phyloP scores from a whole-genome alignment of 2,113 vertebrate genomes.

The Channa maculata region DNA sequence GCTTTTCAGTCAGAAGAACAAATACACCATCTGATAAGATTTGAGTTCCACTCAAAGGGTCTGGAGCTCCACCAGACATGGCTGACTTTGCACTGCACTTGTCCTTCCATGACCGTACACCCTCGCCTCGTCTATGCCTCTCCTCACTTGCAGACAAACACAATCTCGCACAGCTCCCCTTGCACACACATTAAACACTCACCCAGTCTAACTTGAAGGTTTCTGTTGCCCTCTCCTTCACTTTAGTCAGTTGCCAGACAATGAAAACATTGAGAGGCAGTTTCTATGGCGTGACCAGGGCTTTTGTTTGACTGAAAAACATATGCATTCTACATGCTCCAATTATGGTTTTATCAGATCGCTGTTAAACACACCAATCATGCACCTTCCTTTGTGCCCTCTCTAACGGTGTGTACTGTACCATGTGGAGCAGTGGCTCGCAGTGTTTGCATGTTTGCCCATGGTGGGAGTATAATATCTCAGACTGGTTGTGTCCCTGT shows the following conservation, averaged over 20 bases:
- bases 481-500: conserved; percentile 62
- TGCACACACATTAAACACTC: conserved; percentile 67
- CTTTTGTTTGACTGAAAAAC: conserved; percentile 80
- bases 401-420: conserved; percentile 84
- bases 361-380: conserved; percentile 79
- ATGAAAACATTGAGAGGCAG: conserved; percentile 73
- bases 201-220: conserved; percentile 57
- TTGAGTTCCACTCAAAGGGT: conserved; percentile 59
- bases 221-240: conserved; percentile 61
- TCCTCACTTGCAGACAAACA: conserved; percentile 39
- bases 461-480: conserved; percentile 85
- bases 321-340: conserved; percentile 79
- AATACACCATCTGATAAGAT: conserved; percentile 81
- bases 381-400: conserved; percentile 72
- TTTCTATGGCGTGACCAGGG: conserved; percentile 75
- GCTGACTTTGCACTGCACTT: conserved; percentile 56
- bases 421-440: conserved; percentile 87
- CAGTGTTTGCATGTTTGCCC: conserved; percentile 93
- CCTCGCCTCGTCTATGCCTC: conserved; percentile 46
- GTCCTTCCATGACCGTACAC: conserved; percentile 74
- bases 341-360: conserved; percentile 83
- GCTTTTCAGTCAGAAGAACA: conserved; percentile 75
- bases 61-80: conserved; percentile 64
- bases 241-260: conserved; percentile 75
- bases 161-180: conserved; percentile 46